Conservation (phyloP, 2,888 invertebrate genomes). For the Limnephilus lunatus region DNA sequence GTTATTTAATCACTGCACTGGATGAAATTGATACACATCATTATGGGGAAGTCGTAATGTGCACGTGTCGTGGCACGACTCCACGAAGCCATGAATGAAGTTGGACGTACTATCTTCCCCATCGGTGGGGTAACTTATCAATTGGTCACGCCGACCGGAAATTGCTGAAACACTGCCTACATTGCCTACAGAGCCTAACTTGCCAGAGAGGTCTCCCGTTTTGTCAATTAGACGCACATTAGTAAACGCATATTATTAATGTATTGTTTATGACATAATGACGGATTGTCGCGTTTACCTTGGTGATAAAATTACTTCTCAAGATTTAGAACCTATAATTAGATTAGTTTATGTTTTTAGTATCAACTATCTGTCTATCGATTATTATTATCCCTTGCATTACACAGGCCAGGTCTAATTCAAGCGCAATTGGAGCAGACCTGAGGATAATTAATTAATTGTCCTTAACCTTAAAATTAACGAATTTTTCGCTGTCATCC, state of each 20-base stretch:
- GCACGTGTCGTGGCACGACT: slow-evolving; percentile 22
- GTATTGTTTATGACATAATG: neutral
- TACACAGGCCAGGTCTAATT: no score
- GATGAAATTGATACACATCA: slow-evolving; percentile 32
- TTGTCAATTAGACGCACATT: neutral
- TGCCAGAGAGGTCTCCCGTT: neutral
- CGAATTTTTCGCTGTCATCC: no score
- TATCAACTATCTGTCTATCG: no score
- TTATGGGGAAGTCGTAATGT: slow-evolving; percentile 27
- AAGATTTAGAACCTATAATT: no score
- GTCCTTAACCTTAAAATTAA: no score
- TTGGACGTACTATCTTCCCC: slow-evolving; percentile 10
- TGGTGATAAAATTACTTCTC: no score
- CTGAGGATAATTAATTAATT: no score
- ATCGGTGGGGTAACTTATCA: slow-evolving; percentile 8
- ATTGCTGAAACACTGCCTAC: slow-evolving; percentile 3
- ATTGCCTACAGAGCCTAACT: neutral
- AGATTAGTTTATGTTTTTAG: no score
- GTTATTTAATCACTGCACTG: neutral
- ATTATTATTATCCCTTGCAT: no score
- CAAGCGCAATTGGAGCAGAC: no score
- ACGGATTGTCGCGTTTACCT: neutral
- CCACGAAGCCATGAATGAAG: slow-evolving; percentile 6
- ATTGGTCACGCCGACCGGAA: slow-evolving; percentile 45
- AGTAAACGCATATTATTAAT: neutral